A percentile compares a stretch with the other conserved stretches of the same genome.
Evolutionary conservation across 2,888 invertebrate genomes (phyloP).

Genomic region (Drosophila merina): DNA sequence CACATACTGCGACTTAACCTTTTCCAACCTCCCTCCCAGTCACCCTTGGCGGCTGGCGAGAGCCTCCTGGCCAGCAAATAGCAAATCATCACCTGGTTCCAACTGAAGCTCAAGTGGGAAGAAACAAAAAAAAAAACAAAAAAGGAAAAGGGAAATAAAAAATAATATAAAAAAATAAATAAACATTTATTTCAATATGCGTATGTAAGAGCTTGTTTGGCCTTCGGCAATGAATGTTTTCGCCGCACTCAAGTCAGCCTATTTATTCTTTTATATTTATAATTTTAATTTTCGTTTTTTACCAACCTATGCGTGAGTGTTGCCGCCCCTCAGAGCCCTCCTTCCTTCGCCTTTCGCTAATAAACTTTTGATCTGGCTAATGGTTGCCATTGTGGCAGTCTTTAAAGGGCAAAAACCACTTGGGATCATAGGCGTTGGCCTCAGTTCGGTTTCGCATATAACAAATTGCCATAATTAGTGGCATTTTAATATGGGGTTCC

Average conservation of each 20-base stretch:
- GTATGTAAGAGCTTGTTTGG: slow-evolving; percentile 44
- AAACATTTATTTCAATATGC: slow-evolving; percentile 47
- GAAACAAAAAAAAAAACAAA: slow-evolving; percentile 1
- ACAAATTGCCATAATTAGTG: slow-evolving; percentile 68
- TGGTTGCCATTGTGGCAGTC: slow-evolving; percentile 49
- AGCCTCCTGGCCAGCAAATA: slow-evolving; percentile 43
- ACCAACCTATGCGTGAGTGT: slow-evolving; percentile 51
- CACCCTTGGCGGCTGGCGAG: slow-evolving; percentile 14
- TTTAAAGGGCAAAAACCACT: slow-evolving; percentile 10
- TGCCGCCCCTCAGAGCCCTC: slow-evolving; percentile 17
- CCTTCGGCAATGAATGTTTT: slow-evolving; percentile 55
- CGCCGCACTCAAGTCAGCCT: slow-evolving; percentile 48
- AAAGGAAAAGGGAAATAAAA: slow-evolving; percentile 1
- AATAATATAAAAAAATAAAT: slow-evolving; percentile 19
- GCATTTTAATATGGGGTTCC: slow-evolving; percentile 52
- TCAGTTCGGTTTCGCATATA: slow-evolving; percentile 51
- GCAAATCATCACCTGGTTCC: slow-evolving; percentile 69
- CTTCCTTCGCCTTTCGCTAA: slow-evolving; percentile 38
- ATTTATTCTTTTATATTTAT: slow-evolving; percentile 35
- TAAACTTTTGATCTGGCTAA: slow-evolving; percentile 53
- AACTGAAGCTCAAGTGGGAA: slow-evolving; percentile 18
- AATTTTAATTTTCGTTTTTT: slow-evolving; percentile 32
- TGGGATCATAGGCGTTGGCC: slow-evolving; percentile 43
- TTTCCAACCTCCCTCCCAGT: slow-evolving; percentile 19
- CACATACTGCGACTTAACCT: slow-evolving; percentile 47